These are phyloP conservation scores for Lydus trimaculatus DNA, from an alignment of 2,888 invertebrate species.

Conservation along the genomic window DNA sequence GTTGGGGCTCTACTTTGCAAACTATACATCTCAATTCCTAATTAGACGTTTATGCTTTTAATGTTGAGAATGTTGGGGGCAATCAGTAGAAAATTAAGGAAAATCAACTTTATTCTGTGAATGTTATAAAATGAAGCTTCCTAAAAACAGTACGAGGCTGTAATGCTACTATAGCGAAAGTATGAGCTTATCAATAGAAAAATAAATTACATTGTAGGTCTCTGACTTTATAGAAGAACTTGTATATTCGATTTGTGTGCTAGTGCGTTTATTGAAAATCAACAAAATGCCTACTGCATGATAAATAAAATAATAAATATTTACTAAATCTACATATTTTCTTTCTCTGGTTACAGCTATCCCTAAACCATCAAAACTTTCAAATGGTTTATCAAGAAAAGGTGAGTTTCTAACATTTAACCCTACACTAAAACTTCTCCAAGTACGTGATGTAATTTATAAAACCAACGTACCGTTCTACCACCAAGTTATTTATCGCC, in stretches of 20 bases:
- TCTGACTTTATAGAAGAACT: background rate
- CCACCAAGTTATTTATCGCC: conserved; percentile 25
- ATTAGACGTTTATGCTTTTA: conserved; percentile 22
- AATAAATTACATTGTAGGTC: no score
- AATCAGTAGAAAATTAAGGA: background rate
- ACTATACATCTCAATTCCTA: conserved; percentile 25
- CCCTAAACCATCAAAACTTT: conserved; percentile 57
- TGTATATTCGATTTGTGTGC: background rate
- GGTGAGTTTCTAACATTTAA: conserved; percentile 35
- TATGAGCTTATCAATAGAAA: background rate
- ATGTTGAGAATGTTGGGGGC: background rate
- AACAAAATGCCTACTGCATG: background rate
- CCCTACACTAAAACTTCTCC: conserved; percentile 27
- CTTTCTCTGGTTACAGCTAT: conserved; percentile 35
- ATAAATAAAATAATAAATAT: conserved; percentile 22
- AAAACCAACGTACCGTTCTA: conserved; percentile 21
- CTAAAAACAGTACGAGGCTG: no score
- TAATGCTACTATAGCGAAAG: no score
- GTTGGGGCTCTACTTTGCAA: conserved; percentile 24
- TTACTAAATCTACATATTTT: conserved; percentile 24
- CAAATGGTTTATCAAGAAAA: conserved; percentile 51
- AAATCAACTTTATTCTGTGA: background rate
- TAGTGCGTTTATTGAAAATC: background rate
- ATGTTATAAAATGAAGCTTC: no score
- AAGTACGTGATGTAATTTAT: conserved; percentile 37